Evolutionary conservation across 2,888 invertebrate genomes (phyloP).

Genomic region (Chymomyza caudatula): DNA sequence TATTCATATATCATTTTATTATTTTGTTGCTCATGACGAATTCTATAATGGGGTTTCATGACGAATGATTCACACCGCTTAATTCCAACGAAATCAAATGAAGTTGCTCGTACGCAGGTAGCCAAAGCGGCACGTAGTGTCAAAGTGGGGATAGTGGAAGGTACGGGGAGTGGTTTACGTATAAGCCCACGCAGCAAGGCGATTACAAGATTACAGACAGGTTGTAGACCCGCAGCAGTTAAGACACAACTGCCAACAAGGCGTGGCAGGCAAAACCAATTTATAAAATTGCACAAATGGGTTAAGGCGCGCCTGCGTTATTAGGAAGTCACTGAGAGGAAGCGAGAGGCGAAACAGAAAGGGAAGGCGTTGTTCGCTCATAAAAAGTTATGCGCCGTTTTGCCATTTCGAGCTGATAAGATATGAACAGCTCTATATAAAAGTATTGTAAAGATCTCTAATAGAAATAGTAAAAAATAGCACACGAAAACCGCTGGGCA

Average conservation of each 20-base stretch:
- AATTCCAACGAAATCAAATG: background rate
- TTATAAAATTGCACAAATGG: constrained; percentile 36
- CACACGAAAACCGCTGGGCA: background rate
- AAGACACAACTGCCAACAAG: background rate
- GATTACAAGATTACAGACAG: constrained; percentile 1
- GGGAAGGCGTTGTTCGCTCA: background rate
- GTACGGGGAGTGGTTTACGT: background rate
- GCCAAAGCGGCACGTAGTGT: background rate
- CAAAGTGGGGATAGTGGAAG: background rate
- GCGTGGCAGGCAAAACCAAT: constrained; percentile 29
- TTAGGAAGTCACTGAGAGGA: background rate
- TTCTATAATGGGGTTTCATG: background rate
- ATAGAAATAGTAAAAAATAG: background rate
- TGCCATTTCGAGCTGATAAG: background rate
- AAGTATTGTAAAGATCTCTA: background rate
- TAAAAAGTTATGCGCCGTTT: background rate
- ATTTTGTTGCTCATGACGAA: constrained; percentile 11
- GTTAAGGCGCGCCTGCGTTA: background rate
- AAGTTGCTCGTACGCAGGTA: constrained; percentile 9
- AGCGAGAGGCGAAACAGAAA: background rate
- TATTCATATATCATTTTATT: background rate
- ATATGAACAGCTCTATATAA: background rate
- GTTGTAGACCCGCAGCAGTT: background rate
- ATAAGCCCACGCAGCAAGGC: constrained; percentile 33
- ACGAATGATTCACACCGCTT: constrained; percentile 16